A percentile compares a stretch with the other conserved stretches of the same genome.
Conservation (phyloP, 1,140 invertebrate species). For the Thalassaphorura encarpata region DNA sequence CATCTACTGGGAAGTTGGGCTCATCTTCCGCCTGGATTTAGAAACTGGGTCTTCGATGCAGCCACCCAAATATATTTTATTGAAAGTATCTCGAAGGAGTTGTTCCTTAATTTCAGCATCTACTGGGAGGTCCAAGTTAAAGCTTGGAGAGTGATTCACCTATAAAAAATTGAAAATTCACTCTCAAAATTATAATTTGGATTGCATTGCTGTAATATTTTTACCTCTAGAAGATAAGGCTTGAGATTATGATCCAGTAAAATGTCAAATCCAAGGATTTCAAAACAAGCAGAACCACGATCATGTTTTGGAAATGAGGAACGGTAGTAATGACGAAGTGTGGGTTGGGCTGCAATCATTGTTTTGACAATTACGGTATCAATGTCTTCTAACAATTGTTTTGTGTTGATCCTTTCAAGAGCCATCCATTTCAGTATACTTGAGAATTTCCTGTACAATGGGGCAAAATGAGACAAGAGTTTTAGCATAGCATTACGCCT, state of each 20-base stretch:
- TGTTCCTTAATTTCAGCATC: conserved; percentile 43
- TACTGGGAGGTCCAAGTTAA: conserved; percentile 40
- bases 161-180: conserved; percentile 30
- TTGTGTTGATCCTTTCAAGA: conserved; percentile 52
- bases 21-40: background rate
- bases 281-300: conserved; percentile 73
- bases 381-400: conserved; percentile 63
- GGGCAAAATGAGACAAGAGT: background rate
- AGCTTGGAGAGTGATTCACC: conserved; percentile 46
- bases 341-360: conserved; percentile 67
- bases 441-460: conserved; percentile 18
- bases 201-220: background rate
- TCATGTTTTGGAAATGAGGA: conserved; percentile 79
- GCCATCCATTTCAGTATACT: conserved; percentile 12
- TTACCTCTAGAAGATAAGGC: conserved; percentile 72
- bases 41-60: background rate
- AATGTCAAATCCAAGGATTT: conserved; percentile 79
- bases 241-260: conserved; percentile 73
- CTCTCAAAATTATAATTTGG: background rate
- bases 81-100: conserved; percentile 40
- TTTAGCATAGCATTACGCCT: too few species aligned
- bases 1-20: conserved; percentile 37
- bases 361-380: conserved; percentile 87
- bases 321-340: conserved; percentile 67
- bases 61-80: conserved; percentile 46